Evolutionary conservation across 2,888 invertebrate species (phyloP).

Genomic region (Drosophila ustulata): DNA sequence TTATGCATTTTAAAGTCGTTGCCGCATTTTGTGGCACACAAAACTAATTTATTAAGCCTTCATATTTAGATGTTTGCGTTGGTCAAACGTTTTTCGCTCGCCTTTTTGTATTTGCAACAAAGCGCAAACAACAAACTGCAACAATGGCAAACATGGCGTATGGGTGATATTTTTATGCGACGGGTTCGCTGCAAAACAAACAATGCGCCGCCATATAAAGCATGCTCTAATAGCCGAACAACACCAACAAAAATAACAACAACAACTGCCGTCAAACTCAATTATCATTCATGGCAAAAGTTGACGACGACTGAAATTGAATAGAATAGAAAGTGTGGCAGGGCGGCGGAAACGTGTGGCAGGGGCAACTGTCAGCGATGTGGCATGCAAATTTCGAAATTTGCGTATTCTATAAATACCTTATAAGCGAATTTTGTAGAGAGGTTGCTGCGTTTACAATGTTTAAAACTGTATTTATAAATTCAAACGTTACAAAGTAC

Average conservation of each 20-base stretch:
- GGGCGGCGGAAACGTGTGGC: conserved; percentile 22
- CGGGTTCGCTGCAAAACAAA: conserved; percentile 33
- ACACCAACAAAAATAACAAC: conserved; percentile 18
- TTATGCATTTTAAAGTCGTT: conserved; percentile 40
- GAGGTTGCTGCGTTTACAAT: not conserved
- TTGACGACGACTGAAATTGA: conserved; percentile 64
- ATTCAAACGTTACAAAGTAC: no score
- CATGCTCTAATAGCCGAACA: conserved; percentile 51
- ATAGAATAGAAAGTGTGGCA: conserved; percentile 37
- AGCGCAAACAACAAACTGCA: conserved; percentile 22
- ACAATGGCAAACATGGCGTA: conserved; percentile 31
- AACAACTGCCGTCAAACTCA: conserved; percentile 56
- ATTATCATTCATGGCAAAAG: conserved; percentile 72
- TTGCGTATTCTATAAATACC: conserved; percentile 13
- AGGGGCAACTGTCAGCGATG: conserved; percentile 33
- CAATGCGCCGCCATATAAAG: conserved; percentile 50
- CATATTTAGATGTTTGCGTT: conserved; percentile 47
- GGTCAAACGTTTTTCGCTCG: conserved; percentile 25
- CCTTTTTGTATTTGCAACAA: conserved; percentile 13
- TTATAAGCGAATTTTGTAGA: not conserved
- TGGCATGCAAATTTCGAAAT: conserved; percentile 57
- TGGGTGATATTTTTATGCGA: conserved; percentile 25
- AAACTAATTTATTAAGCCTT: conserved; percentile 63
- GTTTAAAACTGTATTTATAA: not conserved
- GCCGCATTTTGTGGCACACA: conserved; percentile 41